Percentiles rank a stretch among this genome's conserved stretches.
Evolutionary conservation across 2,113 vertebrate species (phyloP).

Genomic region (Pteropus alecto): DNA sequence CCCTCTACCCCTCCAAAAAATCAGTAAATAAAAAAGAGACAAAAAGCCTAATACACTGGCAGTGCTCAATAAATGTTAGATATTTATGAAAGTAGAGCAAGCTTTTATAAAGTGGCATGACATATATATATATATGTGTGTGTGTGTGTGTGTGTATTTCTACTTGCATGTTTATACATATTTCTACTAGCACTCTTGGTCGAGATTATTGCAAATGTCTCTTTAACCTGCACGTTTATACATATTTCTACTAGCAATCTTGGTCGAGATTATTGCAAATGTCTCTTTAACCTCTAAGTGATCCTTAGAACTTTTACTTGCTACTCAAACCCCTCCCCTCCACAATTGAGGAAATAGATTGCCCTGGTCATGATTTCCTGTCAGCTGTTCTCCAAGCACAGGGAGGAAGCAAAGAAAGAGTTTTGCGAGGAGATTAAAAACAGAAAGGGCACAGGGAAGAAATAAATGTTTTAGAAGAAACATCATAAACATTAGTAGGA

Average conservation of each 20-base stretch:
- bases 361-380: not conserved
- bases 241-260: not conserved
- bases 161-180: too few relatives aligned
- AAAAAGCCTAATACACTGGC: not conserved
- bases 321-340: not conserved
- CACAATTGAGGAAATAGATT: not conserved
- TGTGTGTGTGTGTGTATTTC: not conserved
- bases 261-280: not conserved
- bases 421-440: not conserved
- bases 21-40: not conserved
- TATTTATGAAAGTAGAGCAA: not conserved
- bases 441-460: not conserved
- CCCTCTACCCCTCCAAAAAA: fast-evolving
- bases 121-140: not conserved
- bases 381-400: not conserved
- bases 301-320: not conserved
- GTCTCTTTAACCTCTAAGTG: not conserved
- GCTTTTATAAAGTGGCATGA: not conserved
- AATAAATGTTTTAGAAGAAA: not conserved
- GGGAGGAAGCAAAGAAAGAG: not conserved
- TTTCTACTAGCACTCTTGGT: not conserved
- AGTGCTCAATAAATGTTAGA: not conserved
- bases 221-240: not conserved
- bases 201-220: not conserved
- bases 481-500: not conserved